These are phyloP conservation scores for Seriola dumerili DNA, from an alignment of 2,113 vertebrate genomes.

Conservation along the genomic window DNA sequence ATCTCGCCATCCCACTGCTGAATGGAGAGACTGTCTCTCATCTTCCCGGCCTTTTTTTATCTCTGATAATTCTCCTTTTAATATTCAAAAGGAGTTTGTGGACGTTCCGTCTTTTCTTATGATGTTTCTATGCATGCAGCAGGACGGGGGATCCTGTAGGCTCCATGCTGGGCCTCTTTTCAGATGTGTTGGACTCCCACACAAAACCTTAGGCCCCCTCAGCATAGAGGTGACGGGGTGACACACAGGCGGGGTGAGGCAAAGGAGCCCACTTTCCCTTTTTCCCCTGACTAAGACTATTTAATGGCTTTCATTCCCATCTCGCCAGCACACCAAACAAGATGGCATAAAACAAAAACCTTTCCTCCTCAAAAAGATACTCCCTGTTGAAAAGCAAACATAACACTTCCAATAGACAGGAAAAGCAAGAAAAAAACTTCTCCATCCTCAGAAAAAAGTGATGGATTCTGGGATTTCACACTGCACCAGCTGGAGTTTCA, in stretches of 20 bases:
- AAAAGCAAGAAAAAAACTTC: slow-evolving; percentile 17
- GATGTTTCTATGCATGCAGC: slow-evolving; percentile 73
- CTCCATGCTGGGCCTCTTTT: slow-evolving; percentile 81
- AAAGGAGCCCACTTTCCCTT: slow-evolving; percentile 71
- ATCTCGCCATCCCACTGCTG: slow-evolving; percentile 56
- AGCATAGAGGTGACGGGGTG: slow-evolving; percentile 75
- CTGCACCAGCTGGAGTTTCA: slow-evolving; percentile 12
- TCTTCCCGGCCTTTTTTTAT: slow-evolving; percentile 57
- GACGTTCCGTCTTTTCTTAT: slow-evolving; percentile 74
- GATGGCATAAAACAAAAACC: slow-evolving; percentile 80
- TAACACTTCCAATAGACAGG: slow-evolving; percentile 36
- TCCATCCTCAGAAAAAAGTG: slow-evolving; percentile 7
- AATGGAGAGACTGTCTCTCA: slow-evolving; percentile 66
- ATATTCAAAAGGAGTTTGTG: slow-evolving; percentile 81
- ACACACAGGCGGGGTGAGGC: slow-evolving; percentile 52
- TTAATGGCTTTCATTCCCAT: slow-evolving; percentile 82
- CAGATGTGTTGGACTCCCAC: slow-evolving; percentile 67
- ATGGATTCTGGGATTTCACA: slow-evolving; percentile 43
- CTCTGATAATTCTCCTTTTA: slow-evolving; percentile 70
- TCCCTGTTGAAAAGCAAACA: slow-evolving; percentile 68
- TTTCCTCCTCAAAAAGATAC: slow-evolving; percentile 63
- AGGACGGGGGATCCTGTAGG: slow-evolving; percentile 62
- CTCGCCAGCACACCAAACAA: slow-evolving; percentile 72
- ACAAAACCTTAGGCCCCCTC: slow-evolving; percentile 74
- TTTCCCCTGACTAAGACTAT: slow-evolving; percentile 75